Evolutionary conservation across 2,888 invertebrate genomes (phyloP), one percentile per base, ranked within the genome.

Genomic region (Drosophila fulvimacula): DNA sequence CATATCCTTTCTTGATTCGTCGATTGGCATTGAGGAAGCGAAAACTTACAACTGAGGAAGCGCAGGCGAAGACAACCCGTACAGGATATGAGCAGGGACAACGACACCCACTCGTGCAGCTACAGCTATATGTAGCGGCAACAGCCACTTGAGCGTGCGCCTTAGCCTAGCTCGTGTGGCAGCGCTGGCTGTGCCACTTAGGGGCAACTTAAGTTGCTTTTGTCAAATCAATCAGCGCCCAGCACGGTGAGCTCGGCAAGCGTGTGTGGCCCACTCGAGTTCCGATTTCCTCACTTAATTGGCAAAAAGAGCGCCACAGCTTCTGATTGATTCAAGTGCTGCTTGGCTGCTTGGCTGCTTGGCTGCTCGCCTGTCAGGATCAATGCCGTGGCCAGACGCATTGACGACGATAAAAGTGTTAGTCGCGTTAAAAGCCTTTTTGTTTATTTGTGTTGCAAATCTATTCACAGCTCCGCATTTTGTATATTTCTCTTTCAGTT

Each of bases 21-120:
- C 21, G 90, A 90, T 90, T 89, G 85, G 67, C 76, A 30, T 48
- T 6, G 55, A 85, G 86, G 88, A 86, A 88, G 86, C 86, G 90
- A 90, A 90, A 90, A 89, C 90, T 87, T 90, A 90, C 90, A 90
- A 90, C 85, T 90, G 88, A 89, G 90, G 90, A 90, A 90, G 88
- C 89, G 79, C 73, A 72, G 55, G n/a, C 56, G 19, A 42, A 19
- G 39, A 30, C 56, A 10, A 24, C 41, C 44, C 48, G 63, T 64
- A 83, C 86, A 83, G 86, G 83, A 82, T 82, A 82, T 82, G 69
- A 56, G 49, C 32, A 27, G 46, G 57, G 15, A 59, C 61, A 56
- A 51, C 42, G 59, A 64, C 82, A 81, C 84, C 77, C 71, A 82
- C 82, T 66, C 60, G 39, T 49, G 17, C 36, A n/a, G 15, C 3